Conservation (phyloP, 2,113 vertebrate species). For the human (Homo sapiens) region GRCh38 chr3:118261501-118262000, state of each 20-base stretch:
- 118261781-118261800: background rate
- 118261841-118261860: background rate
- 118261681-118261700: background rate
- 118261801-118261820: background rate
- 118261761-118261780: background rate
- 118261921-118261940: background rate
- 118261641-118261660: background rate
- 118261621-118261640: background rate
- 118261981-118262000: background rate
- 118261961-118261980: conserved; percentile 9
- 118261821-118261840: background rate
- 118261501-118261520: background rate
- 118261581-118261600: background rate
- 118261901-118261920: conserved; percentile 13
- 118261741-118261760: background rate
- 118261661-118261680: background rate
- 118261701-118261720: background rate
- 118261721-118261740: background rate
- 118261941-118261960: background rate
- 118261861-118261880: background rate
- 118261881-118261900: background rate
- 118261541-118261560: background rate
- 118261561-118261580: background rate
- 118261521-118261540: background rate
- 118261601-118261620: background rate